Evolutionary conservation across 2,113 vertebrate genomes (phyloP).

Genomic region (Gnathonemus longibarbis): DNA sequence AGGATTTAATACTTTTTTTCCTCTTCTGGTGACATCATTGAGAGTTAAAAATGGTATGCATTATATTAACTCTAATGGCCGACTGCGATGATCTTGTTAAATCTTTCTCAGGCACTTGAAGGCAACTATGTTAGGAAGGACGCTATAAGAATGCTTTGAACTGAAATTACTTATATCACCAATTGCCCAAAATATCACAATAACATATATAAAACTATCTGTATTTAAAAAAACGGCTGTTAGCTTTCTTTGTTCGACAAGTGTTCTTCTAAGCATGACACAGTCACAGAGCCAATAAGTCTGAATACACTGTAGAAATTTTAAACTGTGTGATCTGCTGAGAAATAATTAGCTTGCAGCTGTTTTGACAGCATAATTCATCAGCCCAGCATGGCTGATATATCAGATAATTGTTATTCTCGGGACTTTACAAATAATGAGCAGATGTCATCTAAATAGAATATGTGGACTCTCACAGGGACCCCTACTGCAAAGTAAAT

Average conservation of each 20-base stretch:
- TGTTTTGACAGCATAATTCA: conserved; percentile 7
- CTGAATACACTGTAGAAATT: conserved; percentile 2
- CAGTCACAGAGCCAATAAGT: not conserved
- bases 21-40: not conserved
- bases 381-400: conserved; percentile 6
- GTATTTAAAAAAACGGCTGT: not conserved
- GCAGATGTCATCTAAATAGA: conserved; percentile 6
- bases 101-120: not conserved
- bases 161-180: not conserved
- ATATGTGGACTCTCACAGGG: not conserved
- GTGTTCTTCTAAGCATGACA: not conserved
- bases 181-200: not conserved
- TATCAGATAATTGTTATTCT: conserved; percentile 2
- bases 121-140: not conserved
- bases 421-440: conserved; percentile 6
- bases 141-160: not conserved
- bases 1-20: not conserved
- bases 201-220: not conserved
- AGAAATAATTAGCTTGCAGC: not conserved
- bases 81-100: not conserved
- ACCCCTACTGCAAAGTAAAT: not conserved
- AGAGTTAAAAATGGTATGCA: not conserved
- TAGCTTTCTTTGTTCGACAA: not conserved
- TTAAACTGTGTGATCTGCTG: conserved; percentile 1
- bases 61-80: not conserved